phyloP scores from a whole-genome alignment of 2,113 vertebrate genomes.

The Sander vitreus region DNA sequence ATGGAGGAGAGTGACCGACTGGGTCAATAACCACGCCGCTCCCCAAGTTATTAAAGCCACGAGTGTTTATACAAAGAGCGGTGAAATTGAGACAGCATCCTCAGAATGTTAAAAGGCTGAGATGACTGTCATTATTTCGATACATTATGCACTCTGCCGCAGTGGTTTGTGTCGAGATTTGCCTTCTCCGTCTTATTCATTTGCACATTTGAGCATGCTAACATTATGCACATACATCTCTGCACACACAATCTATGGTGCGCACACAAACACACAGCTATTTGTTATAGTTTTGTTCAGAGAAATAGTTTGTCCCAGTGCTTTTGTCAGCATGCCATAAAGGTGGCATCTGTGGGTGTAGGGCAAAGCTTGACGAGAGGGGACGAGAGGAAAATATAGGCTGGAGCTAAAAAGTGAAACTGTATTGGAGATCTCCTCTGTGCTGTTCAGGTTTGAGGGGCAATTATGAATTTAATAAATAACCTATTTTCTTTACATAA shows the following conservation, averaged over 20 bases:
- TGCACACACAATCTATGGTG: constrained; percentile 13
- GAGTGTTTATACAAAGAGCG: constrained; percentile 82
- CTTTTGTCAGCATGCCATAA: constrained; percentile 42
- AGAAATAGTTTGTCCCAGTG: constrained; percentile 34
- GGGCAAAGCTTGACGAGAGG: constrained; percentile 36
- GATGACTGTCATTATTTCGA: constrained; percentile 72
- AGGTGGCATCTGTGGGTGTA: constrained; percentile 39
- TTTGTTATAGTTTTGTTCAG: constrained; percentile 35
- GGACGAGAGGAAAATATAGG: constrained; percentile 20
- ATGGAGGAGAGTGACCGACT: constrained; percentile 78
- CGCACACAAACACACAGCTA: constrained; percentile 19
- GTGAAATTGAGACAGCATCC: constrained; percentile 70
- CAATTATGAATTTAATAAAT: constrained; percentile 51
- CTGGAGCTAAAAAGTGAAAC: constrained; percentile 19
- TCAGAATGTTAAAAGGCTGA: constrained; percentile 77
- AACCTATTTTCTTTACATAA: constrained; percentile 47
- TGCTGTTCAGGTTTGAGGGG: constrained; percentile 3
- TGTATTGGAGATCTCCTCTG: constrained; percentile 2
- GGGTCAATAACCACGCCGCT: constrained; percentile 81
- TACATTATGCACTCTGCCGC: constrained; percentile 63
- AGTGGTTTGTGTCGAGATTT: constrained; percentile 54
- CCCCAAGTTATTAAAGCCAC: constrained; percentile 81
- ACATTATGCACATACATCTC: constrained; percentile 5
- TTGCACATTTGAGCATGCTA: constrained; percentile 17
- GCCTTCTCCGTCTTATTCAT: constrained; percentile 51